A percentile compares a stretch with the other conserved stretches of the same genome.
These are phyloP conservation scores for Heliconius hermathena DNA, from an alignment of 1,140 invertebrate genomes.

Conservation along the genomic window DNA sequence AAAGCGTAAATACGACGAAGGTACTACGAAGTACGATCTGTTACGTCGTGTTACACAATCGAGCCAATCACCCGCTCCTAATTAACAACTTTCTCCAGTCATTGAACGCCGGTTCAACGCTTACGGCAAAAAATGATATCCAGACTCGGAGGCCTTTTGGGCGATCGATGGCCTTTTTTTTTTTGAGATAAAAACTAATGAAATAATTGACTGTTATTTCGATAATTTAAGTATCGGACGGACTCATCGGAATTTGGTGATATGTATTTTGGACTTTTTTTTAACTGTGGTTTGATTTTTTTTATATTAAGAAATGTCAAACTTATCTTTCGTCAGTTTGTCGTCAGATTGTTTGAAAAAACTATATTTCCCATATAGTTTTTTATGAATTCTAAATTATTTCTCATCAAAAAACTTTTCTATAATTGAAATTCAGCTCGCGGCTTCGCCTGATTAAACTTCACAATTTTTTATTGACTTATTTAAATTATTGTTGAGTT, in stretches of 20 bases:
- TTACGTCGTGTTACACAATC: slow-evolving; percentile 67
- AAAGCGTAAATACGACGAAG: slow-evolving; percentile 1
- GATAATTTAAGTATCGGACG: neutral
- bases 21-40: slow-evolving; percentile 50
- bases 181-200: neutral
- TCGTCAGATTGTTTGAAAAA: too few species aligned
- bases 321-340: too few species aligned
- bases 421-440: too few species aligned
- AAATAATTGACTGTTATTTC: neutral
- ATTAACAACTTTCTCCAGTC: slow-evolving; percentile 73
- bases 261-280: too few species aligned
- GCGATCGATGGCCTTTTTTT: slow-evolving; percentile 13
- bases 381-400: too few species aligned
- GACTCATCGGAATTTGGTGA: neutral
- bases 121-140: slow-evolving; percentile 18
- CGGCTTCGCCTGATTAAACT: too few species aligned
- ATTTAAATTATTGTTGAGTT: neutral
- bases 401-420: too few species aligned
- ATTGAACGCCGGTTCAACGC: slow-evolving; percentile 47
- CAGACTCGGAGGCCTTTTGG: slow-evolving; percentile 14
- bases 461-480: neutral
- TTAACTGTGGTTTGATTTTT: too few species aligned
- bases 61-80: slow-evolving; percentile 60
- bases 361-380: too few species aligned
- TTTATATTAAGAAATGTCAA: too few species aligned